Evolutionary conservation across 30 jellyfish, hydroid and myxozoan genomes (phyloP).

Genomic region (Euphysa ruthae): DNA sequence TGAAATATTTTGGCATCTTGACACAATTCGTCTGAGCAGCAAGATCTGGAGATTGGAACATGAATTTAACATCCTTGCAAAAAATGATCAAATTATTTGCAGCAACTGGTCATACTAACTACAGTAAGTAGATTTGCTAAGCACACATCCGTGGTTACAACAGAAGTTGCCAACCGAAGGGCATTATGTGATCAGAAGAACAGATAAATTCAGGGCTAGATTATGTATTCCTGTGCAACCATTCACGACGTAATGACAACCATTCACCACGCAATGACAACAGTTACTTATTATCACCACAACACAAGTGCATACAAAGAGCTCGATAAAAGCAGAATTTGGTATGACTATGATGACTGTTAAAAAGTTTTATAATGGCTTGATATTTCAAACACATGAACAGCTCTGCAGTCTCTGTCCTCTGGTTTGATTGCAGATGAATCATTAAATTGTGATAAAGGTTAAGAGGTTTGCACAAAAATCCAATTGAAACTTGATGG

Average conservation of each 20-base stretch:
- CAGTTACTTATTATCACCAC: background rate
- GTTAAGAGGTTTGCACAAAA: slow-evolving; percentile 29
- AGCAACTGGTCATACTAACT: slow-evolving; percentile 39
- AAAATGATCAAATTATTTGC: slow-evolving; percentile 52
- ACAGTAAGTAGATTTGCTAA: slow-evolving; percentile 25
- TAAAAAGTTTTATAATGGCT: too few relatives aligned
- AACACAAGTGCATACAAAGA: too few relatives aligned
- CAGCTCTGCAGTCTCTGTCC: slow-evolving; percentile 5
- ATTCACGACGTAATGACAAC: too few relatives aligned
- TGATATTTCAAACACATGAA: too few relatives aligned
- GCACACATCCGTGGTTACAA: slow-evolving; percentile 15
- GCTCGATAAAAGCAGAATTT: too few relatives aligned
- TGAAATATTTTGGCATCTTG: slow-evolving; percentile 9
- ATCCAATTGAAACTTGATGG: slow-evolving; percentile 31
- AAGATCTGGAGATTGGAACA: slow-evolving; percentile 41
- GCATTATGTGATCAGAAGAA: slow-evolving; percentile 15
- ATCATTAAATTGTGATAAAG: slow-evolving; percentile 32
- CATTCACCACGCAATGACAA: too few relatives aligned
- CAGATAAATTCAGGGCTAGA: slow-evolving; percentile 22
- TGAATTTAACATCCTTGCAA: slow-evolving; percentile 14
- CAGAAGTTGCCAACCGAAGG: slow-evolving; percentile 24
- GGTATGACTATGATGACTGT: too few relatives aligned
- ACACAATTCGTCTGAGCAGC: slow-evolving; percentile 31
- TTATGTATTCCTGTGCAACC: slow-evolving; percentile 13
- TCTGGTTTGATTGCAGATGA: slow-evolving; percentile 38